Base-by-base conservation (phyloP, 2,797 vertebrate genomes). In the Chelon auratus region DNA sequence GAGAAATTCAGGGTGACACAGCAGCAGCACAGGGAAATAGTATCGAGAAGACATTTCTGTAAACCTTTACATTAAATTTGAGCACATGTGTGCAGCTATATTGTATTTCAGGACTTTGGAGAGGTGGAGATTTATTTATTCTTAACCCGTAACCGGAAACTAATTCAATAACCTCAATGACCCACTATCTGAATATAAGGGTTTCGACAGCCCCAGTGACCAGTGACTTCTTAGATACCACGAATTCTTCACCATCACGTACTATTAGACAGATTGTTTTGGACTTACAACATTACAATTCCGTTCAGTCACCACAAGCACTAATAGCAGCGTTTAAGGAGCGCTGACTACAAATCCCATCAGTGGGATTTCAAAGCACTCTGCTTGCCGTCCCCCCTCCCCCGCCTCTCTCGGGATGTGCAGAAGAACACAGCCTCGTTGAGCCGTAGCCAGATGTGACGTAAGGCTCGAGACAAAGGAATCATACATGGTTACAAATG, bases 361-460 rank as follows among this genome's bases (percentile, higher is more conserved):
- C 61, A 55, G 75, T 61, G 59, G 71, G 77, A 61, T 75, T 86
- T 70, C 39, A 39, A 12, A 59, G 66, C 47, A 66, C 68, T 68
- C 10, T 65, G 85, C 81, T 77, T 83, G 65, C 54, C 59, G 51
- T 71, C 7, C 30, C 86, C 87, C 85, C 54, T 83, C 84, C 88
- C 78, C 88, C 81, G 47, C 67, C 30, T 9, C 33, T 37, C 26
- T 39, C 76, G 72, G 78, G 69, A 81, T 77, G 72, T 56, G 75
- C 78, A 62, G 81, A 87, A 37, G 81, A 89, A 72, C 60, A 48
- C 79, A 74, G 86, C 62, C 67, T 24, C 36, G 73, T 77, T 84
- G 85, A 88, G 81, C 85, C 45, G 40, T 39, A 83, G 82, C 87
- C 91, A 93, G 88, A 89, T 91, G 87, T 94, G 93, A 93, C 51